Evolutionary conservation across 2,797 vertebrate genomes (phyloP).

Genomic region (Molossus molossus): DNA sequence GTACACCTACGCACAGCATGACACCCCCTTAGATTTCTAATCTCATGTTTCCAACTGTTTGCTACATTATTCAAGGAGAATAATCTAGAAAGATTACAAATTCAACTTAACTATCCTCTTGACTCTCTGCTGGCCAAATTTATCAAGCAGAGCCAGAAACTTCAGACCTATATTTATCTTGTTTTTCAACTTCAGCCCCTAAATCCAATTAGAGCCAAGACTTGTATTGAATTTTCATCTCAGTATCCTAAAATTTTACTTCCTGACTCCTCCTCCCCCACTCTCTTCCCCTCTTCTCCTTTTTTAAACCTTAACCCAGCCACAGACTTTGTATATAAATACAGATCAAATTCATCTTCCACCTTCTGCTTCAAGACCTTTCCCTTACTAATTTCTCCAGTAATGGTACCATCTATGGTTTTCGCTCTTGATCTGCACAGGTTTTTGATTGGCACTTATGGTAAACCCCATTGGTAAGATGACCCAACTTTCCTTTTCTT

Average conservation of each 20-base stretch:
- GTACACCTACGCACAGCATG: background rate
- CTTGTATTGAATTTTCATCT: slow-evolving; percentile 27
- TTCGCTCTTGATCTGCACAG: background rate
- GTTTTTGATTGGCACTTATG: background rate
- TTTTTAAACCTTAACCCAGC: background rate
- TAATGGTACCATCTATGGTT: background rate
- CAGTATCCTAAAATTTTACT: background rate
- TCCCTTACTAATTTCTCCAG: background rate
- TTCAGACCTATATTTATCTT: background rate
- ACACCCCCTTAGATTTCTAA: background rate
- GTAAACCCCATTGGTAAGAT: background rate
- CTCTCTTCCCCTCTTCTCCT: background rate
- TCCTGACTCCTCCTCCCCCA: background rate
- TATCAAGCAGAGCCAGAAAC: slow-evolving; percentile 45
- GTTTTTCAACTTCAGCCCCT: background rate
- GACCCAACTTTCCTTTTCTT: background rate
- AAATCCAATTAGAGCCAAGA: background rate
- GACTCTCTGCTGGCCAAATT: background rate
- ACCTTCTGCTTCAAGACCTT: background rate
- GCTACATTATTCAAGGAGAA: background rate
- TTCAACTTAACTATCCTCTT: background rate
- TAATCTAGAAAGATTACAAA: background rate
- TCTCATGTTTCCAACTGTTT: slow-evolving; percentile 20
- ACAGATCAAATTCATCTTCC: background rate
- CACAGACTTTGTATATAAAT: background rate